A percentile compares a stretch with the other conserved stretches of the same genome.
Conservation (phyloP, 2,113 vertebrate genomes). For the Elephas maximus region DNA sequence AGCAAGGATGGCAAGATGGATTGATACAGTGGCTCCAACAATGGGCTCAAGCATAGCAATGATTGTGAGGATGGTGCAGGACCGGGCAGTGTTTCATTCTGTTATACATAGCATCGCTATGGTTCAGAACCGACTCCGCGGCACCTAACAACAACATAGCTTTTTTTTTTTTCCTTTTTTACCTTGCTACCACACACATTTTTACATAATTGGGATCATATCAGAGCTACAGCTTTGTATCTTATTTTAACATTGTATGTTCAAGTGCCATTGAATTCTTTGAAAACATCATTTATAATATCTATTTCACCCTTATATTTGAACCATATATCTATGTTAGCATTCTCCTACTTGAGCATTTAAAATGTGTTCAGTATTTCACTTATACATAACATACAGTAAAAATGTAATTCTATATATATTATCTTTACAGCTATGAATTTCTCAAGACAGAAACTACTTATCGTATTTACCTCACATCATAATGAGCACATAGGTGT, state of each 20-base stretch:
- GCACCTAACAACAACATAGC: too few species aligned
- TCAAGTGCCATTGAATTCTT: background rate
- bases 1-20: too few species aligned
- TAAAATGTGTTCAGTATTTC: background rate
- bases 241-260: constrained; percentile 24
- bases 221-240: background rate
- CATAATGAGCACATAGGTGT: background rate
- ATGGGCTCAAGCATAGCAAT: too few species aligned
- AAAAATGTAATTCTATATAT: background rate
- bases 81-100: too few species aligned
- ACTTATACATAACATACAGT: background rate
- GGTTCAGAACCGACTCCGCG: too few species aligned
- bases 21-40: too few species aligned
- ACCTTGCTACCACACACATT: background rate
- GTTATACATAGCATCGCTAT: too few species aligned
- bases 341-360: background rate
- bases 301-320: background rate
- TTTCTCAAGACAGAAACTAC: background rate
- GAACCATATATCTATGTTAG: background rate
- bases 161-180: background rate
- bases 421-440: background rate
- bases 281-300: background rate
- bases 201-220: background rate
- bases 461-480: constrained; percentile 1
- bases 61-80: too few species aligned